These are phyloP conservation scores for Polyploca ridens DNA, from an alignment of 2,888 invertebrate species.

Conservation along the genomic window DNA sequence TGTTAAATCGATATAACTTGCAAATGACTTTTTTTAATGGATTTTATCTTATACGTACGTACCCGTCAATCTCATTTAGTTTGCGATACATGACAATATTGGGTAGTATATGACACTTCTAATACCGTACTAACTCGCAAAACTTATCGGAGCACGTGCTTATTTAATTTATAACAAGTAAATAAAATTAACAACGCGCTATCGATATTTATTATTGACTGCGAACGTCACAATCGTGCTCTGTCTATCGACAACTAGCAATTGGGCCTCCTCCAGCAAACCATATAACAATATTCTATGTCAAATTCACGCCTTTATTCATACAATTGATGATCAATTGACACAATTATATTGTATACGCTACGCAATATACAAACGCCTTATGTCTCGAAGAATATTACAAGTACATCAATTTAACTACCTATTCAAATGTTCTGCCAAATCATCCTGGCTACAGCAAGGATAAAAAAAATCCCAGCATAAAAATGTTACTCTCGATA, in stretches of 20 bases:
- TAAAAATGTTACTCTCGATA: background rate
- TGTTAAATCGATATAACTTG: too few species aligned
- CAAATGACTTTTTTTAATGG: too few species aligned
- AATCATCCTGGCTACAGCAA: too few species aligned
- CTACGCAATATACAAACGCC: background rate
- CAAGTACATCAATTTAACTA: too few species aligned
- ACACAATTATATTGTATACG: background rate
- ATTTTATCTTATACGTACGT: background rate
- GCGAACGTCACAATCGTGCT: conserved; percentile 32
- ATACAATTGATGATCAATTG: conserved; percentile 32
- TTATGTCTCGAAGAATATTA: background rate
- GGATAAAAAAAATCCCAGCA: background rate
- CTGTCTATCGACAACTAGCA: conserved; percentile 27
- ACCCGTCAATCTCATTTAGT: background rate
- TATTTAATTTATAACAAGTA: background rate
- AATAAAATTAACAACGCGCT: background rate
- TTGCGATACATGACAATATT: background rate
- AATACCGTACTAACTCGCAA: too few species aligned
- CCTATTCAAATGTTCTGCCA: too few species aligned
- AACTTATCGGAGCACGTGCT: background rate
- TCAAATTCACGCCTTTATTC: conserved; percentile 31
- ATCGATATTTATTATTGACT: background rate
- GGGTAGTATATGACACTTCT: too few species aligned
- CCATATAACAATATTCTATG: conserved; percentile 25
- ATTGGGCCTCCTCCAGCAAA: conserved; percentile 24